phyloP scores from a whole-genome alignment of 1,140 invertebrate species.

The Nephotettix cincticeps region DNA sequence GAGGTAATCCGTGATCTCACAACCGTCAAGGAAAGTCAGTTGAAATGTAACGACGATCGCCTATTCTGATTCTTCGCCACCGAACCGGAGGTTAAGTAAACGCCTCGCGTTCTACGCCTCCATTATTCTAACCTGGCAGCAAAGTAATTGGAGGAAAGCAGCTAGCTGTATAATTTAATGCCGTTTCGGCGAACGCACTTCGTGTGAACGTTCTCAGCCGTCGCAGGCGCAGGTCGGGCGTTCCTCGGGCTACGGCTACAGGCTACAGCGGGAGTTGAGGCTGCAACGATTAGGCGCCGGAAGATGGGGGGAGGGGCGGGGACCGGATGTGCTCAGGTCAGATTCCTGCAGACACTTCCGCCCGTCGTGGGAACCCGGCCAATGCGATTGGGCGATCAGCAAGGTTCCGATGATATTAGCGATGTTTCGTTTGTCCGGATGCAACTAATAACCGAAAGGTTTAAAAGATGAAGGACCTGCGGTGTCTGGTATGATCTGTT shows the following conservation, averaged over 20 bases:
- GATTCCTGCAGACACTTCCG: slow-evolving; percentile 7
- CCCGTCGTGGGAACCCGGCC: background rate
- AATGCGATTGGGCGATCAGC: background rate
- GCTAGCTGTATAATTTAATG: slow-evolving; percentile 5
- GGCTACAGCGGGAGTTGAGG: background rate
- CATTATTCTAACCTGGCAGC: slow-evolving; percentile 3
- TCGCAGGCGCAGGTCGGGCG: no score
- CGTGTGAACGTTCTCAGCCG: slow-evolving; percentile 5
- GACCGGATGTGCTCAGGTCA: slow-evolving; percentile 7
- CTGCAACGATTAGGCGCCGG: slow-evolving; percentile 2
- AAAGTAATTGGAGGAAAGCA: slow-evolving; percentile 9
- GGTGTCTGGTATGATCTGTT: no score
- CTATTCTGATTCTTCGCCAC: no score
- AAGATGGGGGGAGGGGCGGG: background rate
- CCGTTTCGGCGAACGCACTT: background rate
- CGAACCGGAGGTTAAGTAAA: no score
- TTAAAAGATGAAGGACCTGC: no score
- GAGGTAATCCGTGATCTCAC: no score
- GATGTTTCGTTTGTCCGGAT: no score
- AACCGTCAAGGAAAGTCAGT: no score
- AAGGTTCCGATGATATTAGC: no score
- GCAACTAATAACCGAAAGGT: no score
- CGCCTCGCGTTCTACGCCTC: background rate
- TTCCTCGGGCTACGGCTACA: no score
- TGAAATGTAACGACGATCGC: no score